Conservation (phyloP, 2,797 vertebrate species). For the Chelon auratus region DNA sequence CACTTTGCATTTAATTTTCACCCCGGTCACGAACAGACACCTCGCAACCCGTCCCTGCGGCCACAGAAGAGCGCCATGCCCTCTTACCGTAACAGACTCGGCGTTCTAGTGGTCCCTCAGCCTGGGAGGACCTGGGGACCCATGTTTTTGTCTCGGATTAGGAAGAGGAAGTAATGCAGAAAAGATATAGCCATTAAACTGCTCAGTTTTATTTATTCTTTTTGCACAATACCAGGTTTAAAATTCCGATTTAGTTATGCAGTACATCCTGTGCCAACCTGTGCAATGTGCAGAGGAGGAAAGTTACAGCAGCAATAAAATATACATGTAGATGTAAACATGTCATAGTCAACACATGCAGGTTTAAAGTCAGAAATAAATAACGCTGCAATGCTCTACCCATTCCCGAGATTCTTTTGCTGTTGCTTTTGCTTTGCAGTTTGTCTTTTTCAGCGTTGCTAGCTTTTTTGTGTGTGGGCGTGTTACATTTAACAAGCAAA, state of each 20-base stretch:
- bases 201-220: not conserved
- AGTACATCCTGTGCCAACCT: not conserved
- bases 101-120: conserved; percentile 91
- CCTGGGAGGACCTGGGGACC: conserved; percentile 92
- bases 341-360: not conserved
- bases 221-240: not conserved
- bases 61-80: conserved; percentile 23
- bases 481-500: conserved; percentile 16
- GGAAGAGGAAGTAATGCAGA: conserved; percentile 71
- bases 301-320: not conserved
- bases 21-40: conserved; percentile 28
- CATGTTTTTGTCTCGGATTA: conserved; percentile 93
- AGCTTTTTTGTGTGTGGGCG: conserved; percentile 8
- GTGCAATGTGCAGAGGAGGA: not conserved
- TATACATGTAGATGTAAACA: not conserved
- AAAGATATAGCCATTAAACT: conserved; percentile 18
- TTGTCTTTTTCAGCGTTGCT: conserved; percentile 10
- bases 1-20: conserved; percentile 85
- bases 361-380: conserved; percentile 7
- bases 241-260: not conserved
- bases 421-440: too few relatives aligned
- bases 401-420: not conserved
- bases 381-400: conserved; percentile 2
- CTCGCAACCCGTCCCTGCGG: conserved; percentile 21
- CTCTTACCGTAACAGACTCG: conserved; percentile 69